These are phyloP conservation scores for Xenus cinereus DNA, from an alignment of 2,113 vertebrate genomes.

Conservation along the genomic window DNA sequence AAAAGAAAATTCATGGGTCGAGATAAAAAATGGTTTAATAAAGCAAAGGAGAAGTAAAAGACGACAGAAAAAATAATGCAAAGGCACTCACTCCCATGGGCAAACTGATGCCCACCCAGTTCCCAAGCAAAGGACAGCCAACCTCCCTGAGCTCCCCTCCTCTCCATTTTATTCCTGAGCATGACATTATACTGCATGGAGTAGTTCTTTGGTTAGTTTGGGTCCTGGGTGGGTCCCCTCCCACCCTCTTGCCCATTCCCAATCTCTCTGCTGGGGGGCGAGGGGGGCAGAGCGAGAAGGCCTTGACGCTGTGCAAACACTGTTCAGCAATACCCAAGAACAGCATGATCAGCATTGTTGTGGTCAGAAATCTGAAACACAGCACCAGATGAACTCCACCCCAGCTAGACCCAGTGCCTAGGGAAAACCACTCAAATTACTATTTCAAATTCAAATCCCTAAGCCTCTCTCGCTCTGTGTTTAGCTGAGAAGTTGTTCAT, in stretches of 20 bases:
- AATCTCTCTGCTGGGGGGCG: accelerated
- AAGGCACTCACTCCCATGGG: not conserved
- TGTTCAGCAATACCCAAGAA: not conserved
- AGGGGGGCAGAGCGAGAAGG: not conserved
- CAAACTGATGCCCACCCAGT: not conserved
- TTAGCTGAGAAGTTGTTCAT: not conserved
- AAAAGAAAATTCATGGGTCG: not conserved
- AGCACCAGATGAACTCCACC: not conserved
- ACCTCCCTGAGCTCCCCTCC: not conserved
- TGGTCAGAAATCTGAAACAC: not conserved
- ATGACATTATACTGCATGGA: not conserved
- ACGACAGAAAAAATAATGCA: not conserved
- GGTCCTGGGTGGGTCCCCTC: not conserved
- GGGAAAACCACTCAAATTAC: not conserved
- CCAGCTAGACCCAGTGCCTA: not conserved
- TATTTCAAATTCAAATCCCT: not conserved
- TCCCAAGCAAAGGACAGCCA: not conserved
- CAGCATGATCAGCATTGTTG: not conserved
- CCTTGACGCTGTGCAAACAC: not conserved
- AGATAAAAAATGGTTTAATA: not conserved
- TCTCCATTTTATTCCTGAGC: not conserved
- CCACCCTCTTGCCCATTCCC: not conserved
- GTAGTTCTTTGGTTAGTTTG: not conserved
- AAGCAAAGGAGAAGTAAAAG: not conserved
- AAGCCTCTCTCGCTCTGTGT: not conserved